Conservation (phyloP, 2,888 invertebrate genomes). For the Aricia artaxerxes region DNA sequence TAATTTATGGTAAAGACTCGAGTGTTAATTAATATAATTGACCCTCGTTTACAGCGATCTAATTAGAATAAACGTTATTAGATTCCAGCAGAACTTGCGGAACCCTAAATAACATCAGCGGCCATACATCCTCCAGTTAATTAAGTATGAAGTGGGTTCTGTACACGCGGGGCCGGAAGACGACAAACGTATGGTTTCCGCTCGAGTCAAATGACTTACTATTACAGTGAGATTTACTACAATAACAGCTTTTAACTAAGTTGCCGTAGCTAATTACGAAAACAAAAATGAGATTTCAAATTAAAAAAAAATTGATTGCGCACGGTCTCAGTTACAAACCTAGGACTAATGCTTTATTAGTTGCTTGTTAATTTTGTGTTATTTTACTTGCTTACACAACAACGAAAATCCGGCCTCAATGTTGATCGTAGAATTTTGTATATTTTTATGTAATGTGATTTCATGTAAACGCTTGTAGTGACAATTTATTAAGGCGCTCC, state of each 20-base stretch:
- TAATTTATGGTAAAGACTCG: background rate
- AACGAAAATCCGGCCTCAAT: too few relatives aligned
- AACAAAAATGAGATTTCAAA: background rate
- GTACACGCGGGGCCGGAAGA: constrained; percentile 13
- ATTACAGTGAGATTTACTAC: background rate
- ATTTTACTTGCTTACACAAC: too few relatives aligned
- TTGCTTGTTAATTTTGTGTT: too few relatives aligned
- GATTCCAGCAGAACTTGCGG: constrained; percentile 9
- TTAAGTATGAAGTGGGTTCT: constrained; percentile 21
- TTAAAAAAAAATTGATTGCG: too few relatives aligned
- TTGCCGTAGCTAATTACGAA: background rate
- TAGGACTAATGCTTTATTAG: too few relatives aligned
- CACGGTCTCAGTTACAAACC: too few relatives aligned
- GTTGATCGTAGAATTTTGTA: too few relatives aligned
- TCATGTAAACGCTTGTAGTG: too few relatives aligned
- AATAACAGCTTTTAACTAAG: background rate
- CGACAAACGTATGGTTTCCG: constrained; percentile 26
- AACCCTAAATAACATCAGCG: constrained; percentile 18
- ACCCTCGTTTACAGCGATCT: background rate
- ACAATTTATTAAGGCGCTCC: too few relatives aligned
- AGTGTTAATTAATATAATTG: constrained; percentile 11
- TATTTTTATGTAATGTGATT: too few relatives aligned
- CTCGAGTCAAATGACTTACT: constrained; percentile 14
- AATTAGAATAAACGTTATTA: constrained; percentile 2
- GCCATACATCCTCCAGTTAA: constrained; percentile 8